Percentiles rank a stretch among this genome's conserved stretches.
These are phyloP conservation scores for Echinops telfairi DNA, from an alignment of 2,113 vertebrate species.

Conservation along the genomic window DNA sequence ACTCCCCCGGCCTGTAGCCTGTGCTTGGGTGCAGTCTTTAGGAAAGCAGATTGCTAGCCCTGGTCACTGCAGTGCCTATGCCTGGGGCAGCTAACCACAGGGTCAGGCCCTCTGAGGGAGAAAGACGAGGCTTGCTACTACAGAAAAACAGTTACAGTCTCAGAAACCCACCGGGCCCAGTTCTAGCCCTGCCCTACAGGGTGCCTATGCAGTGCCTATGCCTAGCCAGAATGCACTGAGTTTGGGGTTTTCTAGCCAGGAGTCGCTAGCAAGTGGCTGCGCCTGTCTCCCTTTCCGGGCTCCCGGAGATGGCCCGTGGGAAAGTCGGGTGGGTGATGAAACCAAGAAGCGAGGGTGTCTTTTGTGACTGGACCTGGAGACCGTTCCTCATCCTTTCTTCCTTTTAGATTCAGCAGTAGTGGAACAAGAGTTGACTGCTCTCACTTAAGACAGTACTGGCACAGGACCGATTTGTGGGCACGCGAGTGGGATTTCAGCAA, in stretches of 20 bases:
- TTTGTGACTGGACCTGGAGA: not conserved
- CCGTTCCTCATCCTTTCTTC: not conserved
- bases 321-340: accelerated
- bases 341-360: not conserved
- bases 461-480: too few species aligned
- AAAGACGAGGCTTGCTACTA: too few species aligned
- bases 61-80: too few species aligned
- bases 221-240: too few species aligned
- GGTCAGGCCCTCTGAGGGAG: too few species aligned
- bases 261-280: not conserved
- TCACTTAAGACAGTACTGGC: not conserved
- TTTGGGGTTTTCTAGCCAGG: too few species aligned
- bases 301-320: not conserved
- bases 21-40: not conserved
- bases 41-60: not conserved
- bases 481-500: too few species aligned
- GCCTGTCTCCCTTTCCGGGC: not conserved
- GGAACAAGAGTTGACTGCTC: not conserved
- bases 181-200: too few species aligned
- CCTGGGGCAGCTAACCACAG: too few species aligned
- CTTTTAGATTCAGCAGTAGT: not conserved
- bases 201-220: too few species aligned
- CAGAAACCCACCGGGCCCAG: too few species aligned
- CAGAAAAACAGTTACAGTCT: too few species aligned
- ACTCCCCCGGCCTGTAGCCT: not conserved